Conservation (phyloP, 2,113 vertebrate genomes). For the Kobus ellipsiprymnus region DNA sequence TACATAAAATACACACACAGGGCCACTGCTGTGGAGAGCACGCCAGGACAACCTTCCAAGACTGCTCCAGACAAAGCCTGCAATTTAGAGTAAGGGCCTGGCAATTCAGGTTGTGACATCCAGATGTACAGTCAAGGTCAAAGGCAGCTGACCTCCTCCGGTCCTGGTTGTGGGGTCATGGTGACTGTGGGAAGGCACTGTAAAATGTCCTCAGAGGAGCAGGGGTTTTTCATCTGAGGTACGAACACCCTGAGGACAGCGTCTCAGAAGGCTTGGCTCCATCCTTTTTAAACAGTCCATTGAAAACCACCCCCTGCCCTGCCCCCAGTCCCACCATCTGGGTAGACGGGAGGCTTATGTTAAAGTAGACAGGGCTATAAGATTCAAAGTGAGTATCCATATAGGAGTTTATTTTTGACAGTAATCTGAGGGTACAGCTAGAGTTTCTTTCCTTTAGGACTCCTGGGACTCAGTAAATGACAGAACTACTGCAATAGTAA, state of each 20-base stretch:
- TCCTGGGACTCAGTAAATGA: neutral
- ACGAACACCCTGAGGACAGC: rapidly evolving
- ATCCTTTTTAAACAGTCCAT: neutral
- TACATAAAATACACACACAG: neutral
- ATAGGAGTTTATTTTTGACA: neutral
- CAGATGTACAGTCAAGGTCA: neutral
- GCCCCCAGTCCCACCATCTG: neutral
- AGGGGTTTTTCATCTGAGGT: neutral
- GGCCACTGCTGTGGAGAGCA: neutral
- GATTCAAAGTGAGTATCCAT: neutral
- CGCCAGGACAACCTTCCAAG: neutral
- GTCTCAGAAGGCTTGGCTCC: neutral
- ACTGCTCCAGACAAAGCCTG: neutral
- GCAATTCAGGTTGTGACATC: too few species aligned
- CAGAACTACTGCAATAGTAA: neutral
- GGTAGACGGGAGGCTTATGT: neutral
- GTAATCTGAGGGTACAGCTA: neutral
- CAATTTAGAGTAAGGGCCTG: neutral
- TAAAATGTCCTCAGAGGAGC: neutral
- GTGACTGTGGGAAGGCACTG: neutral
- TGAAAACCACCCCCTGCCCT: neutral
- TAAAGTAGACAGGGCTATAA: neutral
- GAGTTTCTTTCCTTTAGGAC: neutral
- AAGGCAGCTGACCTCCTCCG: neutral
- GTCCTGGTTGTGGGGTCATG: neutral